Percentiles rank a stretch among this genome's conserved stretches.
Conservation (phyloP, 2,113 vertebrate species). For the human region DNA sequence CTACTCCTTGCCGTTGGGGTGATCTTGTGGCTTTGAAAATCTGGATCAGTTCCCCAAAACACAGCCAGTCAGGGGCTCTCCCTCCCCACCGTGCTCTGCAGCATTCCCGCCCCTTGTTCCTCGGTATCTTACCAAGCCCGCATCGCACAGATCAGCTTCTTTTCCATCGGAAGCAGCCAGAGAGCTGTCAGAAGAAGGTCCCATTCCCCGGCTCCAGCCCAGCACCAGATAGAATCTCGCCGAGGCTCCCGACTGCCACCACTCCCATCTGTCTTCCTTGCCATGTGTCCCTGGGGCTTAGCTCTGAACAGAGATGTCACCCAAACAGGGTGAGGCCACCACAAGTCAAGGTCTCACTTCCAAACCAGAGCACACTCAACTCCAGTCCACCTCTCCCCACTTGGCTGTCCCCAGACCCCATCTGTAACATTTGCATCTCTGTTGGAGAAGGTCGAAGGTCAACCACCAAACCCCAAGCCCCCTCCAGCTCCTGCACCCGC, state of each 20-base stretch:
- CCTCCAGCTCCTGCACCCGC: neutral
- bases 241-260: fast-evolving
- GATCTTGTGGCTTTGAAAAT: neutral
- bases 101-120: fast-evolving
- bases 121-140: neutral
- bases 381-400: fast-evolving
- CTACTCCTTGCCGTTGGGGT: too few species aligned
- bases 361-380: neutral
- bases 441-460: neutral
- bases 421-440: fast-evolving
- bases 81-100: fast-evolving
- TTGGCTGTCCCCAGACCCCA: neutral
- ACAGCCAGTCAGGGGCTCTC: neutral
- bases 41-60: neutral
- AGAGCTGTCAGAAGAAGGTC: neutral
- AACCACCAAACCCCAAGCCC: neutral
- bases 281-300: fast-evolving
- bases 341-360: neutral
- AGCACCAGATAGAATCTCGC: fast-evolving
- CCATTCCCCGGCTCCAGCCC: fast-evolving
- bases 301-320: neutral
- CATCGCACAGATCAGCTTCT: neutral
- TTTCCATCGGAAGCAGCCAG: neutral
- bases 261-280: fast-evolving
- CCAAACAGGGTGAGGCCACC: too few species aligned